Percentiles rank a stretch among this genome's conserved stretches.
Evolutionary conservation across 1,140 invertebrate genomes (phyloP).

Genomic region (Cydia pomonella): DNA sequence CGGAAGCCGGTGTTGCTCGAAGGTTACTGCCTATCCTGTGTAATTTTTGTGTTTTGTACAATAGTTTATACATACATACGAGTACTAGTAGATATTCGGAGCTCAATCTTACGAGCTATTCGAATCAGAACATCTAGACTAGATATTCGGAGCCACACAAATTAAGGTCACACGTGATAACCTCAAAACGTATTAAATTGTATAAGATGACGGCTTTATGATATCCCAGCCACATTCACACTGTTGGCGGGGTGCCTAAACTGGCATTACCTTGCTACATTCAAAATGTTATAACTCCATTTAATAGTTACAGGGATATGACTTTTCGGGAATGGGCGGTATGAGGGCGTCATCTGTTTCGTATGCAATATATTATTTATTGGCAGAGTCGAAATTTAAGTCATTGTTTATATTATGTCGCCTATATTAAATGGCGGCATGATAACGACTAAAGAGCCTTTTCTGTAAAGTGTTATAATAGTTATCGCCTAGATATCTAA

Average conservation of each 20-base stretch:
- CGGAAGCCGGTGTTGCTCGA: too few species aligned
- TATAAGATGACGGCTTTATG: not conserved
- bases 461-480: too few species aligned
- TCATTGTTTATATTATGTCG: not conserved
- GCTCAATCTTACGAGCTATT: too few species aligned
- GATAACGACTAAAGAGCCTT: too few species aligned
- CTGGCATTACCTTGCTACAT: not conserved
- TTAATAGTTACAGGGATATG: not conserved
- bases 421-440: not conserved
- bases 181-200: not conserved
- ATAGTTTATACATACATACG: too few species aligned
- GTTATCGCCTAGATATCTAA: too few species aligned
- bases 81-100: too few species aligned
- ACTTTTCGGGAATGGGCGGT: not conserved
- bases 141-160: not conserved
- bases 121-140: too few species aligned
- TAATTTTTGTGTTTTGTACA: too few species aligned
- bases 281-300: not conserved
- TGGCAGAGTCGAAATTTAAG: not conserved
- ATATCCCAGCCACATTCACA: slow-evolving; percentile 1
- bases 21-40: too few species aligned
- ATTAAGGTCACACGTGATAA: not conserved
- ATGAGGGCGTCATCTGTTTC: not conserved
- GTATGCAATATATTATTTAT: slow-evolving; percentile 4
- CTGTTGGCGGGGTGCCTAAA: not conserved